phyloP scores from a whole-genome alignment of 2,113 vertebrate genomes.

The Strix uralensis region DNA sequence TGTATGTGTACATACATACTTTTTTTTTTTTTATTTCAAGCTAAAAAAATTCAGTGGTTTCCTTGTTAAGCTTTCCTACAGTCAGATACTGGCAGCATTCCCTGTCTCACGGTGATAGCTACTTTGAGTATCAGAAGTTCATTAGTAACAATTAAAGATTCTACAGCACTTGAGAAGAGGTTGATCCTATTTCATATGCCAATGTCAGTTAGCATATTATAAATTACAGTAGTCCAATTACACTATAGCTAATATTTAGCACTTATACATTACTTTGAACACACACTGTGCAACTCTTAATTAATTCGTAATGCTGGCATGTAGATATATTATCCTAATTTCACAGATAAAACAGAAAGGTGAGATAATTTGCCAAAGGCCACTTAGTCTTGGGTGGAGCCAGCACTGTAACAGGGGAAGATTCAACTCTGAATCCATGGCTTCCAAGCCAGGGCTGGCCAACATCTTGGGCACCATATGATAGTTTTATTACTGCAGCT shows the following conservation, averaged over 20 bases:
- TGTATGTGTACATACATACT: not conserved
- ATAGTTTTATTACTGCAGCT: not conserved
- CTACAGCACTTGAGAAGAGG: slow-evolving; percentile 18
- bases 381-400: not conserved
- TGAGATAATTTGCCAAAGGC: not conserved
- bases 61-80: not conserved
- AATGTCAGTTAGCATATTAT: not conserved
- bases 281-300: slow-evolving; percentile 1
- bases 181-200: slow-evolving; percentile 22
- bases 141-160: slow-evolving; percentile 45
- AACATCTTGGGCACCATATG: not conserved
- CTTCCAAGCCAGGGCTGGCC: not conserved
- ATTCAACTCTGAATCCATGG: not conserved
- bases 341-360: slow-evolving; percentile 20
- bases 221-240: slow-evolving; percentile 35
- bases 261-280: slow-evolving; percentile 5
- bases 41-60: not conserved
- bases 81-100: slow-evolving; percentile 24
- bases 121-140: slow-evolving; percentile 17
- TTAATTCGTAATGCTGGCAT: not conserved
- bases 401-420: not conserved
- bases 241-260: slow-evolving; percentile 18
- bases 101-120: not conserved
- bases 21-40: not conserved
- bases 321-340: not conserved